These are phyloP conservation scores for Arctia plantaginis DNA, from an alignment of 2,888 invertebrate species.

Conservation along the genomic window DNA sequence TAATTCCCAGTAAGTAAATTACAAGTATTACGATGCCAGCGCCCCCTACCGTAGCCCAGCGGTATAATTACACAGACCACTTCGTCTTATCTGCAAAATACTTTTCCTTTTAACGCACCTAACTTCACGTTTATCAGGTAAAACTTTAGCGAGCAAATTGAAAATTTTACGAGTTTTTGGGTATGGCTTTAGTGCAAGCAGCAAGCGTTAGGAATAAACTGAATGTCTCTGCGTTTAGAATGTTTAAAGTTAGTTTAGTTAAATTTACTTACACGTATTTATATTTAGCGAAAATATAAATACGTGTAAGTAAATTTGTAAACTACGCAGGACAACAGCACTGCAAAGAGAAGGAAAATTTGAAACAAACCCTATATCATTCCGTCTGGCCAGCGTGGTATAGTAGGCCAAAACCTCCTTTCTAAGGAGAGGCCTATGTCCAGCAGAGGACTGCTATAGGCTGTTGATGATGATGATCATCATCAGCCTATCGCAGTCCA, in stretches of 20 bases:
- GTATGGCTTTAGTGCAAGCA: slow-evolving; percentile 35
- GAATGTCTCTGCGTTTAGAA: background rate
- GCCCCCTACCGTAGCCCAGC: slow-evolving; percentile 49
- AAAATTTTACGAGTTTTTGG: slow-evolving; percentile 79
- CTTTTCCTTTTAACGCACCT: slow-evolving; percentile 72
- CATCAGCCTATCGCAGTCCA: no score
- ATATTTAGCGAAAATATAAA: no score
- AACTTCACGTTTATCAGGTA: slow-evolving; percentile 83
- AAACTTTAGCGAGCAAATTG: slow-evolving; percentile 81
- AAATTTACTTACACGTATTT: no score
- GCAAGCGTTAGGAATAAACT: background rate
- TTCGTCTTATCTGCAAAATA: slow-evolving; percentile 70
- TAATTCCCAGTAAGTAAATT: slow-evolving; percentile 56
- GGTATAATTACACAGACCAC: slow-evolving; percentile 68
- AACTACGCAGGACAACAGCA: no score
- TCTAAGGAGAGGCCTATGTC: no score
- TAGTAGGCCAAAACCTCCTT: no score
- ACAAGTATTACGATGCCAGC: slow-evolving; percentile 59
- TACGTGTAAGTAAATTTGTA: no score
- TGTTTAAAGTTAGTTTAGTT: background rate
- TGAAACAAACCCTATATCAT: no score
- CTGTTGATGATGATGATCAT: no score
- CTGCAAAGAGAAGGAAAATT: no score
- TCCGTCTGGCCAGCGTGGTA: no score
- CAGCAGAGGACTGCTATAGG: no score